These are phyloP conservation scores for Hydrochoerus hydrochaeris DNA, from an alignment of 2,113 vertebrate genomes.

Conservation along the genomic window DNA sequence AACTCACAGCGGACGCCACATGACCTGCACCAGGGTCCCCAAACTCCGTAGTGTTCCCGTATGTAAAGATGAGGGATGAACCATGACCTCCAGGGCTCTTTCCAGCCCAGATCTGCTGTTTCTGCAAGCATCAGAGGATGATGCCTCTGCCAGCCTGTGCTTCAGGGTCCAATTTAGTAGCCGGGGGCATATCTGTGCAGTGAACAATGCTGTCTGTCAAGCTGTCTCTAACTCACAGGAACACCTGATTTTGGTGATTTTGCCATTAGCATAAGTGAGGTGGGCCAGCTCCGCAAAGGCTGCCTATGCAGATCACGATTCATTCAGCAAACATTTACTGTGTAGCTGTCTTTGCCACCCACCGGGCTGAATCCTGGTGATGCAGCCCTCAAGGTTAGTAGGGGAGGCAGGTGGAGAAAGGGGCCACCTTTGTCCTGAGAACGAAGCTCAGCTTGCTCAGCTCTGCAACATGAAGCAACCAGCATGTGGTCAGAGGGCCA, in stretches of 20 bases:
- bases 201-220: background rate
- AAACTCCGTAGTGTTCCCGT: background rate
- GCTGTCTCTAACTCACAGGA: background rate
- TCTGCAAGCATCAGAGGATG: background rate
- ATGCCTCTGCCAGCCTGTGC: background rate
- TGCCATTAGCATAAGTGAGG: background rate
- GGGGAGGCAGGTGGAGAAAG: background rate
- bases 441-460: fast-evolving
- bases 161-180: background rate
- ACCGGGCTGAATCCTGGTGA: background rate
- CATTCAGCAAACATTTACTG: background rate
- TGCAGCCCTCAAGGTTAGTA: background rate
- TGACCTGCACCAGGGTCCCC: background rate
- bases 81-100: background rate
- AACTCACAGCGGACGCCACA: background rate
- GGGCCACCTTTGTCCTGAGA: no score
- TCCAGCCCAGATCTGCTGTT: background rate
- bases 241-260: background rate
- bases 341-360: background rate
- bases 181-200: background rate
- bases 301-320: background rate
- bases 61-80: background rate
- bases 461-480: fast-evolving
- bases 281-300: background rate
- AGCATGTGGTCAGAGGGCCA: fast-evolving